phyloP scores from a whole-genome alignment of 2,888 invertebrate genomes.

The Scotopteryx bipunctaria region DNA sequence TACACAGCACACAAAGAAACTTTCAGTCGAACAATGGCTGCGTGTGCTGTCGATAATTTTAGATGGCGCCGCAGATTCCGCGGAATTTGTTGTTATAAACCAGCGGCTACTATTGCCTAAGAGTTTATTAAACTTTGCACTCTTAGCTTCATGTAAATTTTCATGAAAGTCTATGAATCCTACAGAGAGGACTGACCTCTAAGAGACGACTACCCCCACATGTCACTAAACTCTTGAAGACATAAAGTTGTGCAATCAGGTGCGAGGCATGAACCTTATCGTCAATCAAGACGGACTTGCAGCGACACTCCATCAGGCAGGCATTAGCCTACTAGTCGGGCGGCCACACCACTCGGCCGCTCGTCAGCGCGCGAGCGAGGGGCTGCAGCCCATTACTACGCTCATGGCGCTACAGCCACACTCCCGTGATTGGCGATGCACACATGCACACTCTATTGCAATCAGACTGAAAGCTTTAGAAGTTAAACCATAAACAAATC shows the following conservation, averaged over 20 bases:
- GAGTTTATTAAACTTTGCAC: neutral
- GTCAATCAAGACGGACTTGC: neutral
- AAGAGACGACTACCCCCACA: too few relatives aligned
- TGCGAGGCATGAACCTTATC: neutral
- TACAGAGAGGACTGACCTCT: too few relatives aligned
- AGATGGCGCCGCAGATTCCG: slow-evolving; percentile 10
- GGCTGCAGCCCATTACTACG: slow-evolving; percentile 2
- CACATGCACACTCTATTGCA: slow-evolving; percentile 1
- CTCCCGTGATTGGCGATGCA: slow-evolving; percentile 8
- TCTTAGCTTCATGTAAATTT: neutral
- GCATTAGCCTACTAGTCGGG: neutral
- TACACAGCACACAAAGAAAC: slow-evolving; percentile 10
- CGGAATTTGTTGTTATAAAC: slow-evolving; percentile 14
- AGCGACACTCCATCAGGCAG: slow-evolving; percentile 7
- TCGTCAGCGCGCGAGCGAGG: slow-evolving; percentile 6
- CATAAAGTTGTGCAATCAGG: neutral
- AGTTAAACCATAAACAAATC: neutral
- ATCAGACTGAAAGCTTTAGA: slow-evolving; percentile 5
- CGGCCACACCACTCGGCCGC: neutral
- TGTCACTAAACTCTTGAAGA: neutral
- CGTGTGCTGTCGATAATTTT: slow-evolving; percentile 9
- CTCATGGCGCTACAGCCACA: neutral
- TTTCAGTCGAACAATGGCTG: slow-evolving; percentile 14
- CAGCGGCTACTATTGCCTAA: neutral
- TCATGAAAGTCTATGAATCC: too few relatives aligned